These are phyloP conservation scores for Cyclina sinensis DNA, from an alignment of 1,140 invertebrate species.

Conservation along the genomic window DNA sequence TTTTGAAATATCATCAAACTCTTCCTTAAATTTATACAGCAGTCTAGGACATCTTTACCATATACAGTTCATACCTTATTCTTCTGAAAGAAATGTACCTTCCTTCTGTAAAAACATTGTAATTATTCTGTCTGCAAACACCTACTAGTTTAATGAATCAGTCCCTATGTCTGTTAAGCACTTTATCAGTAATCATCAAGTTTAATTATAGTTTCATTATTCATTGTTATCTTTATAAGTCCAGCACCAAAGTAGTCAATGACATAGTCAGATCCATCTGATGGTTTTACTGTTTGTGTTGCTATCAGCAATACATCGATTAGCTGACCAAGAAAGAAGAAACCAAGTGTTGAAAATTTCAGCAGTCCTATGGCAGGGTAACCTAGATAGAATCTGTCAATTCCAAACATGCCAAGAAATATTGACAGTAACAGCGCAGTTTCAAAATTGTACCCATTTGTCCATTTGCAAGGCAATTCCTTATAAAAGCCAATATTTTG, in stretches of 20 bases:
- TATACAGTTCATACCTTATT: no score
- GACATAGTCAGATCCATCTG: conserved; percentile 98
- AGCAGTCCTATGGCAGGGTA: conserved; percentile 97
- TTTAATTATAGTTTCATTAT: conserved; percentile 89
- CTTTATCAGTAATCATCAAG: conserved; percentile 55
- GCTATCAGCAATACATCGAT: conserved; percentile 98
- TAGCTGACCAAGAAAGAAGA: conserved; percentile 98
- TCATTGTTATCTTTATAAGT: conserved; percentile 92
- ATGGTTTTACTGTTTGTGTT: conserved; percentile 95
- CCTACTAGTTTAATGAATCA: no score
- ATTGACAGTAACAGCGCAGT: conserved; percentile 97
- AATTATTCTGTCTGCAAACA: no score
- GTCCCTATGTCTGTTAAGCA: no score
- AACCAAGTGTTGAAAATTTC: conserved; percentile 98
- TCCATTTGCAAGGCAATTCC: conserved; percentile 96
- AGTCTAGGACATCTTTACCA: no score
- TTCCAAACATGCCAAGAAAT: conserved; percentile 98
- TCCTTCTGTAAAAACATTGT: no score
- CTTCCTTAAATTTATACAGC: no score
- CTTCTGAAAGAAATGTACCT: no score
- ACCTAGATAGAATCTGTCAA: conserved; percentile 98
- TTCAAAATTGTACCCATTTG: conserved; percentile 92
- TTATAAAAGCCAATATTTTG: conserved; percentile 90
- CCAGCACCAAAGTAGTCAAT: conserved; percentile 96
- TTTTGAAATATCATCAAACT: no score